A percentile compares a stretch with the other conserved stretches of the same genome.
These are phyloP conservation scores for Crotalus horridus DNA, from an alignment of 2,113 vertebrate species.

Conservation along the genomic window DNA sequence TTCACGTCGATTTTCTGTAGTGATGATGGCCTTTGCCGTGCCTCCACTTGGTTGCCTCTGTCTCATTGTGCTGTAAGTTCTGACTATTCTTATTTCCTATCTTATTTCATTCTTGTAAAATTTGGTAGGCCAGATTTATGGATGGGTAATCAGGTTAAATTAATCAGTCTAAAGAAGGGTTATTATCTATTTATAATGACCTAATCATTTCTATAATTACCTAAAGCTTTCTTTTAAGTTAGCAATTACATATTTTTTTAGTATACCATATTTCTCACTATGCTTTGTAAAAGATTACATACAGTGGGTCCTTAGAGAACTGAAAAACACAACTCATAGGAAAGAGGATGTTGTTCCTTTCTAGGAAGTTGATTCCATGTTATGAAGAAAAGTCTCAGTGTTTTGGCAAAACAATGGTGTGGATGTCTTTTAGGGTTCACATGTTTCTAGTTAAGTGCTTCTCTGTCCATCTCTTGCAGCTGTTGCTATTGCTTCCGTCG, in stretches of 20 bases:
- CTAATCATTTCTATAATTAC: neutral
- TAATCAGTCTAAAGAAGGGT: neutral
- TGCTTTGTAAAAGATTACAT: neutral
- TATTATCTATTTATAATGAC: neutral
- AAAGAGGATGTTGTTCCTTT: neutral
- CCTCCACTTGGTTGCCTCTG: neutral
- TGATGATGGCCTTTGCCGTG: neutral
- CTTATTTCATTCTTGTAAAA: neutral
- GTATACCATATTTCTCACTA: neutral
- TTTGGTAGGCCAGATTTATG: neutral
- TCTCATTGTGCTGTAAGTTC: conserved; percentile 9
- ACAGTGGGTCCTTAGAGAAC: neutral
- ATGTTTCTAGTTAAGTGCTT: neutral
- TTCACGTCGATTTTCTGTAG: neutral
- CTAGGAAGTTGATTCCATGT: neutral
- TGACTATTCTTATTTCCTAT: neutral
- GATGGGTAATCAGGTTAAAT: neutral
- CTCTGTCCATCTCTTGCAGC: neutral
- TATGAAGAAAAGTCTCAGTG: neutral
- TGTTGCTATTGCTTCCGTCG: conserved; percentile 5
- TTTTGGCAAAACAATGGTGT: neutral
- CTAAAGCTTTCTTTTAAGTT: neutral
- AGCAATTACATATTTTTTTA: neutral
- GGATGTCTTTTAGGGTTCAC: neutral
- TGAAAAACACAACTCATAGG: neutral